These are phyloP conservation scores for Phoenoteleia sp. DNA, from an alignment of 2,888 invertebrate genomes.

Conservation along the genomic window DNA sequence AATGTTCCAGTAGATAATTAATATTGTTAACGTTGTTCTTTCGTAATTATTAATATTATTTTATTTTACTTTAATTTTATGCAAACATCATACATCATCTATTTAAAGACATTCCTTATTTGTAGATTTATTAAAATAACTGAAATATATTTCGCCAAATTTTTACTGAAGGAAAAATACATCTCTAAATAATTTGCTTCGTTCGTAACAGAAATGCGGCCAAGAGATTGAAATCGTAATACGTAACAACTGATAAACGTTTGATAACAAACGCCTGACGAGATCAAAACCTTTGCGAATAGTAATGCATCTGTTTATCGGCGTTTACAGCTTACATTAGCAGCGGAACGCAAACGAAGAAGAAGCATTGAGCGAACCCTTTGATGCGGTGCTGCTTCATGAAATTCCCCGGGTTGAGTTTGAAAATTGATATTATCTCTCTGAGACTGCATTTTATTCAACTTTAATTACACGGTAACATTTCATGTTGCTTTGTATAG, in stretches of 20 bases:
- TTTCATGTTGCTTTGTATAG: not conserved
- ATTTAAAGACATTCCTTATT: no score
- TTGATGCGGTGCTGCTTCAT: slow-evolving; percentile 34
- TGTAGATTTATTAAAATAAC: no score
- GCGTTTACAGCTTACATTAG: slow-evolving; percentile 23
- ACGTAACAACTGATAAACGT: slow-evolving; percentile 13
- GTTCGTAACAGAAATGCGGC: not conserved
- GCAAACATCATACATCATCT: no score
- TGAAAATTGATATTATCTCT: slow-evolving; percentile 22
- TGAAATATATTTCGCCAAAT: no score
- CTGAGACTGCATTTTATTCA: slow-evolving; percentile 5
- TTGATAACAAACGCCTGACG: slow-evolving; percentile 18
- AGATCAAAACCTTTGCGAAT: slow-evolving; percentile 38
- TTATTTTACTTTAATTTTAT: no score
- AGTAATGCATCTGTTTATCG: slow-evolving; percentile 41
- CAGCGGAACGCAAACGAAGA: slow-evolving; percentile 30
- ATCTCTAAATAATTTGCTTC: not conserved
- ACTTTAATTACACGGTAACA: slow-evolving; percentile 1
- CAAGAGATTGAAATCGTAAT: not conserved
- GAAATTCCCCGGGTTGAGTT: slow-evolving; percentile 20
- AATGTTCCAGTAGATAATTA: no score
- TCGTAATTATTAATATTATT: no score
- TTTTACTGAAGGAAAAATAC: no score
- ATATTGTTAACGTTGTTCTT: no score
- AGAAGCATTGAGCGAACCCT: not conserved